Evolutionary conservation across 2,113 vertebrate species (phyloP).

Genomic region (Tringa solitaria): DNA sequence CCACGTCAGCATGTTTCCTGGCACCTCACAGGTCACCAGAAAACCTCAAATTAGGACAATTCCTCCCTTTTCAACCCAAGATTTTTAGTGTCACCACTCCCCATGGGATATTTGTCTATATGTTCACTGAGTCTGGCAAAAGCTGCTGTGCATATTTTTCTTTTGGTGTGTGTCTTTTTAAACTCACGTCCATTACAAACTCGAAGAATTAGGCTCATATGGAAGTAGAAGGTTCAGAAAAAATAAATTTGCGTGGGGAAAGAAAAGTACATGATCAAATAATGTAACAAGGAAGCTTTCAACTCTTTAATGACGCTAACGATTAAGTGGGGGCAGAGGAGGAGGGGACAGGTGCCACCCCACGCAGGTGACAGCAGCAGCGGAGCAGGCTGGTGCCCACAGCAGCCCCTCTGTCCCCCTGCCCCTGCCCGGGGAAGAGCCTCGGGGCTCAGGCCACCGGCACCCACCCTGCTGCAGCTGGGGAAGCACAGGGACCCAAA

Average conservation of each 20-base stretch:
- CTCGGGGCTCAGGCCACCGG: neutral
- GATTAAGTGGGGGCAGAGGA: neutral
- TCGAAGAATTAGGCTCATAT: neutral
- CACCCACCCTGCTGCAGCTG: rapidly evolving
- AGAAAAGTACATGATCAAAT: neutral
- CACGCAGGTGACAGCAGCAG: neutral
- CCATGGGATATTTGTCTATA: neutral
- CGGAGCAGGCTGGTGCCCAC: neutral
- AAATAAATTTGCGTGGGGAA: neutral
- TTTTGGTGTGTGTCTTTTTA: neutral
- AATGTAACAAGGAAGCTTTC: neutral
- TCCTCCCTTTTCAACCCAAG: neutral
- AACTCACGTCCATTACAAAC: neutral
- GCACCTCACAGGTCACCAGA: neutral
- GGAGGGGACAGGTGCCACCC: neutral
- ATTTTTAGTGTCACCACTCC: neutral
- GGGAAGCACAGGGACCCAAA: neutral
- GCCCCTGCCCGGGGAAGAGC: rapidly evolving
- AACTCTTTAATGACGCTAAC: neutral
- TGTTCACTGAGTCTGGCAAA: neutral
- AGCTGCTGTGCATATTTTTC: rapidly evolving
- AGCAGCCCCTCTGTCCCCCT: neutral
- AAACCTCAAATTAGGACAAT: neutral
- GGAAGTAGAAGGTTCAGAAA: neutral
- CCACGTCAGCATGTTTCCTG: neutral